Conservation (phyloP, 2,888 invertebrate species). For the Diogma glabrata region DNA sequence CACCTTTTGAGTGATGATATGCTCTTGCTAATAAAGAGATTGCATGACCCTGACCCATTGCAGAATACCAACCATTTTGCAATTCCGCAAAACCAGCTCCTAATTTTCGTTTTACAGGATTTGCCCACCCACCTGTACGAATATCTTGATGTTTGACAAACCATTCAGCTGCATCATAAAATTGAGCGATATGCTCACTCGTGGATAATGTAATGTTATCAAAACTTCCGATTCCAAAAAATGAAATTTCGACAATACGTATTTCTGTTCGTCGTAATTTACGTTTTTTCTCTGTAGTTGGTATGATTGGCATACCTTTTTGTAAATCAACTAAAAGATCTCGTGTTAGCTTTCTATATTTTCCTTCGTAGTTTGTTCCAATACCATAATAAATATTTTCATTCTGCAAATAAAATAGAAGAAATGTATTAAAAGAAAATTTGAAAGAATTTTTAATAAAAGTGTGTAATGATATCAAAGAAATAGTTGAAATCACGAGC, state of each 20-base stretch:
- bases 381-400: conserved; percentile 81
- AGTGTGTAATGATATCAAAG: no score
- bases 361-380: conserved; percentile 43
- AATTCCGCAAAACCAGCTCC: conserved; percentile 62
- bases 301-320: conserved; percentile 56
- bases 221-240: conserved; percentile 59
- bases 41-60: conserved; percentile 98
- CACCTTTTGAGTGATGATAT: conserved; percentile 67
- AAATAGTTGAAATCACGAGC: no score
- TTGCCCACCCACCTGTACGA: conserved; percentile 84
- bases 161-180: conserved; percentile 89
- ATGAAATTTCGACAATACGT: conserved; percentile 50
- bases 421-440: neutral
- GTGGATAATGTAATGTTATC: conserved; percentile 69
- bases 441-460: no score
- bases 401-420: conserved; percentile 35
- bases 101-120: conserved; percentile 69
- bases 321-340: conserved; percentile 84
- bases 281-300: conserved; percentile 35
- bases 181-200: conserved; percentile 81
- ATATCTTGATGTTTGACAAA: conserved; percentile 75
- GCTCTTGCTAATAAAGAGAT: conserved; percentile 91
- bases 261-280: conserved; percentile 34
- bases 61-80: conserved; percentile 87
- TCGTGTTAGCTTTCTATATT: conserved; percentile 72